Base-by-base conservation (phyloP, 2,113 vertebrate species). In the Nerophis lumbriciformis region DNA sequence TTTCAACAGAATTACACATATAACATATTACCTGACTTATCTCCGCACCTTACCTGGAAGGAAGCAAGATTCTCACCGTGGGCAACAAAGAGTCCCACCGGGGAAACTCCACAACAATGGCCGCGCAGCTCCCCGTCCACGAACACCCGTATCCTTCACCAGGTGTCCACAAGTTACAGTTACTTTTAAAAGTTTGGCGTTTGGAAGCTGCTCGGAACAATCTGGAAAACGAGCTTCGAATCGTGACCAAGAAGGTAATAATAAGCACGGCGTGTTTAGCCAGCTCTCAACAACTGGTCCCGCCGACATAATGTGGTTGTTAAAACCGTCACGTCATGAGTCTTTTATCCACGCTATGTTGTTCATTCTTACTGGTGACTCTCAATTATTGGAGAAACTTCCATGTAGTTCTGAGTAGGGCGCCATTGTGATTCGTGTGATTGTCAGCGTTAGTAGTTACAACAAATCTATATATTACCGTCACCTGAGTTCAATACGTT, bases 191-290 rank as follows among this genome's bases (percentile, higher is more conserved):
- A 21, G 69, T 88, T 1, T 71, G 85, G 6, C 10, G 81, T 44
- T 47, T 88, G 48, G 85, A 85, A 70, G 77, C 50, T 47, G 69
- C 78, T 49, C 67, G 66, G 8, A 70, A 47, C 5, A 57, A 19
- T 3, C 52, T 89, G 2, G 80, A 85, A 4, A 48, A 68, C 45
- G 72, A 83, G 8, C 79, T 89, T 21, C 56, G 60, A 1, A 36
- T 42, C n/a, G 65, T 85, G 35, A 82, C 59, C 7, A 59, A 63
- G 4, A 59, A 79, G 87, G 87, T 88, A 15, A 6, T 6, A 6
- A 14, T 3, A 6, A 1, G 7, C 52, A 14, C 6, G 19, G 5
- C 5, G 12, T 0, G 8, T 21, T 28, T 12, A 47, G 59, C 13
- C 58, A 61, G n/a, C 36, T 47, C 28, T 45, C 10, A 21, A 50